Base-by-base conservation (phyloP, 2,113 vertebrate species). In the Morphnarchus princeps region DNA sequence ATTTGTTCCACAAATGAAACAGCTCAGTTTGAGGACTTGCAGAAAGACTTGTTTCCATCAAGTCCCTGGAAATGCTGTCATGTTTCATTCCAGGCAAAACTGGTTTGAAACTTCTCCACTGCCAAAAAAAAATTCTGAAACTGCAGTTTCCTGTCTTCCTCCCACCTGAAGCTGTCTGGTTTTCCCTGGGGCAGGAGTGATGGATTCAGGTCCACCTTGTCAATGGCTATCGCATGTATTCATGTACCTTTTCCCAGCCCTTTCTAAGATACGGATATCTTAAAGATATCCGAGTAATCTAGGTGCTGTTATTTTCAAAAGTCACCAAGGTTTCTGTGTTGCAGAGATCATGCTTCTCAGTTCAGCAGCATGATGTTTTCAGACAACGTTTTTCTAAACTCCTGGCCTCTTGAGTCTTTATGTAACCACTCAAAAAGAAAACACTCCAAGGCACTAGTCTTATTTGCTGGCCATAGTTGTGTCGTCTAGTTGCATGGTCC, bases 41-140 rank as follows among this genome's bases (percentile, higher is more conserved):
- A 87, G 86, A 74, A 95, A 81, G 83, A 91, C 94, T 96, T 90
- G 83, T 89, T 97, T 96, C 95, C 61, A 78, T 94, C 89, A 94
- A 76, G 65, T n/a, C 83, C 52, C 87, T 71, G 80, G 77, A 92
- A 93, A 72, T 7, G 65, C 81, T 95, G 97, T 91, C 96, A 87
- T 89, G 91, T 96, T 97, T 90, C 89, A 92, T 95, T 95, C 83
- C 50, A 74, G 80, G 79, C 81, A 52, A 97, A 89, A 97, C 67
- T 78, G 90, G 47, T 92, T 88, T 86, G 80, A 67, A 93, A 84
- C 72, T 89, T 89, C 66, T 76, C 43, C 22, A 7, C n/a, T 79
- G 65, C 34, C 19, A 76, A 80, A 89, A 61, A 61, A 47, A 63
- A 29, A 29, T 29, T 22, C 72, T 25, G 38, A 91, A 82, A 57